These are phyloP conservation scores for Hesperophylax magnus DNA, from an alignment of 1,140 invertebrate genomes.

Conservation along the genomic window DNA sequence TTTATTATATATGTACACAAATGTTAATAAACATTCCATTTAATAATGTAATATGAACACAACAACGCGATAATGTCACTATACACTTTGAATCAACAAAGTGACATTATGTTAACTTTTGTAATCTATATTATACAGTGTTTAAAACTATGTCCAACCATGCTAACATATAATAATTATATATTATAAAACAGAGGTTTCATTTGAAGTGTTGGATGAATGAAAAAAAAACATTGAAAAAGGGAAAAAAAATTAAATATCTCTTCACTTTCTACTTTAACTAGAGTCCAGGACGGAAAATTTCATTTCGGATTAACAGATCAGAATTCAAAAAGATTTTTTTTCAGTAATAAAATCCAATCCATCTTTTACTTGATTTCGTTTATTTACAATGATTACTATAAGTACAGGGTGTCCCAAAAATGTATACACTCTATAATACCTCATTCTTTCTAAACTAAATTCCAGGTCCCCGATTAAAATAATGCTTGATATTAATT, in stretches of 20 bases:
- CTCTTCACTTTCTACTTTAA: neutral
- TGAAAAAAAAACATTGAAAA: too few species aligned
- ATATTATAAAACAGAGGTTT: neutral
- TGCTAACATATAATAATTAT: neutral
- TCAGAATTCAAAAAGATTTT: neutral
- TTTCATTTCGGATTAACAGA: neutral
- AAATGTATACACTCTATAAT: too few species aligned
- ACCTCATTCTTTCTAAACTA: too few species aligned
- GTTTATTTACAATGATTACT: neutral
- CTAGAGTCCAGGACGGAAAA: neutral
- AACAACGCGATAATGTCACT: constrained; percentile 52
- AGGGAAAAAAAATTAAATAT: neutral
- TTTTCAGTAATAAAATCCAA: neutral
- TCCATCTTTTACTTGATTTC: too few species aligned
- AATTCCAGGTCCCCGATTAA: too few species aligned
- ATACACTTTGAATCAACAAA: constrained; percentile 12
- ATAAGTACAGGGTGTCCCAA: too few species aligned
- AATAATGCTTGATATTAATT: too few species aligned
- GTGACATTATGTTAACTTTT: too few species aligned
- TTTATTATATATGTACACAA: constrained; percentile 23
- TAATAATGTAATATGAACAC: constrained; percentile 56
- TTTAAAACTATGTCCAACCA: constrained; percentile 12
- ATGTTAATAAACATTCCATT: constrained; percentile 23
- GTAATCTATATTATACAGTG: too few species aligned
- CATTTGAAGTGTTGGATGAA: too few species aligned